A percentile compares a stretch with the other conserved stretches of the same genome.
phyloP scores from a whole-genome alignment of 2,888 invertebrate genomes.

The Macaria notata region DNA sequence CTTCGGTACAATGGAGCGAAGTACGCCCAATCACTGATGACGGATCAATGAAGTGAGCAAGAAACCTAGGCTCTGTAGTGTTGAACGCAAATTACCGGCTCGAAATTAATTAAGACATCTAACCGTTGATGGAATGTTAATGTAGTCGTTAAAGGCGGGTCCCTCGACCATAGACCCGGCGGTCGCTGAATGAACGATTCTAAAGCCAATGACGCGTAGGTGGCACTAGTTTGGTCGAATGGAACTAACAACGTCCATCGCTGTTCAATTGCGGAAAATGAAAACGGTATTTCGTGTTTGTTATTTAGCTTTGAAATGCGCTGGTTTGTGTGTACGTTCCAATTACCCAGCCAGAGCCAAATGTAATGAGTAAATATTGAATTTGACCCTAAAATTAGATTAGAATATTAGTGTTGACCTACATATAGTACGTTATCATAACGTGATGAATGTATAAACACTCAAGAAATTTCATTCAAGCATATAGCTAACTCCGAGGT shows the following conservation, averaged over 20 bases:
- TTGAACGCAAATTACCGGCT: conserved; percentile 15
- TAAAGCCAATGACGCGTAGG: conserved; percentile 32
- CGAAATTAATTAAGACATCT: conserved; percentile 28
- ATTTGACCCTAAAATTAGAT: too few species aligned
- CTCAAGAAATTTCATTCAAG: too few species aligned
- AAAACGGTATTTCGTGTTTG: conserved; percentile 20
- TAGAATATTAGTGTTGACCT: too few species aligned
- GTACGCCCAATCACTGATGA: conserved; percentile 28
- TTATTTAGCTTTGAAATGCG: conserved; percentile 1
- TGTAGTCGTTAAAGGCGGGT: conserved; percentile 29
- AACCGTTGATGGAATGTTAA: conserved; percentile 32
- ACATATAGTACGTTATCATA: too few species aligned
- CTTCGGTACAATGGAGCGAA: conserved; percentile 26
- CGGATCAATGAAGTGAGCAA: conserved; percentile 32
- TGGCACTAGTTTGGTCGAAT: conserved; percentile 26
- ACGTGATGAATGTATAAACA: too few species aligned
- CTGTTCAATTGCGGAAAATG: conserved; percentile 21
- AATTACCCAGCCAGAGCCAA: background rate
- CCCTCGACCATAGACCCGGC: conserved; percentile 28
- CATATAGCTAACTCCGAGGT: too few species aligned
- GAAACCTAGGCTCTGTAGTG: conserved; percentile 24
- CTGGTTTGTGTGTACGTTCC: conserved; percentile 2
- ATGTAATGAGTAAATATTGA: too few species aligned
- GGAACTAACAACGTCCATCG: conserved; percentile 27
- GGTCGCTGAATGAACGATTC: conserved; percentile 28